Evolutionary conservation across 2,888 invertebrate species (phyloP).

Genomic region (Drosophila formosana): DNA sequence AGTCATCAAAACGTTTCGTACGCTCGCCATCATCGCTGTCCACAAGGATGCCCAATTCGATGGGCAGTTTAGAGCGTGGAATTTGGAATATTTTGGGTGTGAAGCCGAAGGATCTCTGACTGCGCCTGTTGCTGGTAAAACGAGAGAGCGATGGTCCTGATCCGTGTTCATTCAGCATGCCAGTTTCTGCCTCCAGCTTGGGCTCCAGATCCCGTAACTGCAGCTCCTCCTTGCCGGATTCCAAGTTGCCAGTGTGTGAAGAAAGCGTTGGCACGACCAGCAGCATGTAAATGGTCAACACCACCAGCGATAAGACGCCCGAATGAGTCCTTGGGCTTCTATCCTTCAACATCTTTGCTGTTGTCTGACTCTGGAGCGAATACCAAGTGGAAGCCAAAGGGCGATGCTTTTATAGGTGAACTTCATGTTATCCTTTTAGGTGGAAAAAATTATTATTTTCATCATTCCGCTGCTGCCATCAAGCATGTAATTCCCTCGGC

Average conservation of each 20-base stretch:
- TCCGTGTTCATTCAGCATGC: constrained; percentile 16
- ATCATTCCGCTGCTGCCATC: constrained; percentile 21
- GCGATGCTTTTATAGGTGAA: constrained; percentile 46
- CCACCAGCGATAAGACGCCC: constrained; percentile 39
- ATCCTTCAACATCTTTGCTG: constrained; percentile 40
- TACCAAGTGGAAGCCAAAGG: constrained; percentile 10
- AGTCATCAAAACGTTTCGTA: constrained; percentile 89
- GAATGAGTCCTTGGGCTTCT: constrained; percentile 37
- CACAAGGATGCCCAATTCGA: constrained; percentile 82
- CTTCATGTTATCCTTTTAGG: constrained; percentile 10
- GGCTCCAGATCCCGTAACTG: constrained; percentile 48
- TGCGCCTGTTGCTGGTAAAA: constrained; percentile 55
- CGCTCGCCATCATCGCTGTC: constrained; percentile 82
- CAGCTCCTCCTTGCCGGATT: constrained; percentile 52
- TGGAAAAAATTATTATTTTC: constrained; percentile 10
- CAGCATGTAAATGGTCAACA: constrained; percentile 46
- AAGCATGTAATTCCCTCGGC: constrained; percentile 21
- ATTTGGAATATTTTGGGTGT: constrained; percentile 69
- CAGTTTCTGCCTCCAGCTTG: constrained; percentile 50
- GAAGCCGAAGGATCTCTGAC: constrained; percentile 67
- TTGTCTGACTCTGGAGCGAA: constrained; percentile 28
- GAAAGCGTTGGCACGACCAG: constrained; percentile 15
- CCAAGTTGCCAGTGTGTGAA: constrained; percentile 43
- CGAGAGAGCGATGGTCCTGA: constrained; percentile 20
- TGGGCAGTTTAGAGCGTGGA: constrained; percentile 81